Evolutionary conservation across 2,888 invertebrate genomes (phyloP).

Genomic region (Philonicus albiceps): DNA sequence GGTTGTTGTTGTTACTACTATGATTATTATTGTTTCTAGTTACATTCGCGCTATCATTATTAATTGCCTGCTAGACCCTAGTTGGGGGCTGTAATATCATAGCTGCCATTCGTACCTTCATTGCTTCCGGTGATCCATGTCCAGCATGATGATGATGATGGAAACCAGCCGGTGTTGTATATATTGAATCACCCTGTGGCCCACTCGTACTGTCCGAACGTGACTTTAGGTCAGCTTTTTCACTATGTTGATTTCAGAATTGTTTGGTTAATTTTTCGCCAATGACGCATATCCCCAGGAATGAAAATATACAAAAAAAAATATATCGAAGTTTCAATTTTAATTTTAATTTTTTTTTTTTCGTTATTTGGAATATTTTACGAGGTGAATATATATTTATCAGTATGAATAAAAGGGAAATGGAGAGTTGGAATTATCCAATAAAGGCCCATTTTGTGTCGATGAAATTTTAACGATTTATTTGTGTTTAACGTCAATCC

Average conservation of each 20-base stretch:
- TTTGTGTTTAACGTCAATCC: slow-evolving; percentile 29
- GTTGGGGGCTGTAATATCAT: slow-evolving; percentile 90
- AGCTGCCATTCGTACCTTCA: slow-evolving; percentile 90
- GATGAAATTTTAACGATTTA: slow-evolving; percentile 16
- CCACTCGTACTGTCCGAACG: slow-evolving; percentile 66
- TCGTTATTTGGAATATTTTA: neutral
- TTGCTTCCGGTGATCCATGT: slow-evolving; percentile 75
- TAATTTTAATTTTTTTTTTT: too few species aligned
- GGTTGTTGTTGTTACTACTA: slow-evolving; percentile 9
- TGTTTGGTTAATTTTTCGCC: neutral
- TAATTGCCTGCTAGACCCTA: slow-evolving; percentile 71
- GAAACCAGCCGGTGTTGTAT: slow-evolving; percentile 68
- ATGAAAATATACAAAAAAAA: slow-evolving; percentile 4
- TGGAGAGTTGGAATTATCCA: neutral
- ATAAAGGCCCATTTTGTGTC: neutral
- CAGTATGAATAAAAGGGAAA: neutral
- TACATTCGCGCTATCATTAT: slow-evolving; percentile 52
- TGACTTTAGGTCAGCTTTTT: slow-evolving; percentile 64
- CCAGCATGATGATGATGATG: slow-evolving; percentile 56
- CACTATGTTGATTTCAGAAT: slow-evolving; percentile 53
- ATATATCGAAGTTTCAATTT: neutral
- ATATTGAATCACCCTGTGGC: slow-evolving; percentile 79
- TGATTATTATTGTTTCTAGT: slow-evolving; percentile 46
- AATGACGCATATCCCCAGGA: neutral
- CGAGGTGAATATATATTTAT: neutral